Evolutionary conservation across 1,140 invertebrate genomes (phyloP).

Genomic region (Colletes gigas): DNA sequence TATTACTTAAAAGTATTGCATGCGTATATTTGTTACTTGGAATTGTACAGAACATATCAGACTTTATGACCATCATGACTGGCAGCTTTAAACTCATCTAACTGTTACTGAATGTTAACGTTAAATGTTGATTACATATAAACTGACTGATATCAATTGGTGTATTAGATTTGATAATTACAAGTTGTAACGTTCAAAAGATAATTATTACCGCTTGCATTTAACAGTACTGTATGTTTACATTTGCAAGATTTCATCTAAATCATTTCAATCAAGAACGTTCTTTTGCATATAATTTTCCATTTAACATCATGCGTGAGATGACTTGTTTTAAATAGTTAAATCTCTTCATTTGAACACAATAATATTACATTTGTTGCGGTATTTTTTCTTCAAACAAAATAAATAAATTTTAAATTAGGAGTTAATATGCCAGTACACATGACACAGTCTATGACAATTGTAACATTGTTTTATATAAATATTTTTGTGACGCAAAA

Average conservation of each 20-base stretch:
- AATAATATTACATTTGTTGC: conserved; percentile 12
- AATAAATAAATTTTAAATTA: not conserved
- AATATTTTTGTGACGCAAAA: not conserved
- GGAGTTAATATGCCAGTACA: not conserved
- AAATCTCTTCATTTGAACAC: not conserved
- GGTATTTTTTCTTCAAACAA: not conserved
- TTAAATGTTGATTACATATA: not conserved
- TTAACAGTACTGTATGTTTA: not conserved
- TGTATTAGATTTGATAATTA: not conserved
- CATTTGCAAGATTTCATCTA: not conserved
- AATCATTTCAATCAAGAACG: not conserved
- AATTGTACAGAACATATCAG: not conserved
- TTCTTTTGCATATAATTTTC: not conserved
- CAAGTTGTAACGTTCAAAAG: not conserved
- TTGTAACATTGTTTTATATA: not conserved
- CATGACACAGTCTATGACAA: not conserved
- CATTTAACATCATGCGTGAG: not conserved
- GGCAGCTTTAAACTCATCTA: conserved; percentile 2
- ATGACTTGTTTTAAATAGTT: not conserved
- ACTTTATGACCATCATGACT: not conserved
- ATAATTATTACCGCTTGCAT: conserved; percentile 1
- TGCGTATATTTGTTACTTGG: conserved; percentile 15
- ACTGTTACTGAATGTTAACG: not conserved
- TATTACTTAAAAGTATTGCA: conserved; percentile 17
- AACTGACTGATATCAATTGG: not conserved